Base-by-base conservation (phyloP, 2,888 invertebrate species). In the Tholera decimalis region DNA sequence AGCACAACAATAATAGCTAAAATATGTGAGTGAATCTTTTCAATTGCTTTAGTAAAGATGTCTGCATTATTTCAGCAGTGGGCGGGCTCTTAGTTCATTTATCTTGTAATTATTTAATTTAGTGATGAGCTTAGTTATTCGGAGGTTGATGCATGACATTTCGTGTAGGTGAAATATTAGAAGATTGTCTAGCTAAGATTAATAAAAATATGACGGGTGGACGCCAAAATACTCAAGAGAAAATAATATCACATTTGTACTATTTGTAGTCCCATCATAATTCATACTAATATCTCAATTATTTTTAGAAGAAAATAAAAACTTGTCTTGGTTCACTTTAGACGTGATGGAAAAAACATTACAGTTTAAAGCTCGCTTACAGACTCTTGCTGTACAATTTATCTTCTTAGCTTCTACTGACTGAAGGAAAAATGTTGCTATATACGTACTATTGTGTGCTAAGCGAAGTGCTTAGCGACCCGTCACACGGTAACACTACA, bases 401-500 rank as follows among this genome's bases (percentile, higher is more conserved):
- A 81, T 78, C 79, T 71, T 81, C 63, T 58, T 72, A 59, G 46
- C 64, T 54, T 49, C 20, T 58, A 59, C 60, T 44, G 61, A 62
- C 53, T 70, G 37, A 67, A 50, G 54, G 66, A 67, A 74, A 72
- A 80, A 74, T 67, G 54, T 62, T 54, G 30, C 50, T 33, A 49
- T 61, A 64, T 57, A 63, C 46, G 37, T 35, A 50, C 41, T 64
- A 78, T 74, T 80, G 79, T 78, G 62, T 51, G 60, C 65, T 57
- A 56, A 80, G 66, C 57, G 51, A 44, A 41, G 66, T 65, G 64
- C 79, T 79, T 67, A 71, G 70, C 66, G 79, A 79, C 59, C 63
- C 79, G 82, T 74, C 71, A 81, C 74, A 62, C 49, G 39, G 50
- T 54, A 61, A 66, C 55, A 64, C 65, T 75, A 75, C 56, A 75